These are phyloP conservation scores for Darevskia mixta DNA, from an alignment of 2,797 vertebrate species.

Conservation along the genomic window DNA sequence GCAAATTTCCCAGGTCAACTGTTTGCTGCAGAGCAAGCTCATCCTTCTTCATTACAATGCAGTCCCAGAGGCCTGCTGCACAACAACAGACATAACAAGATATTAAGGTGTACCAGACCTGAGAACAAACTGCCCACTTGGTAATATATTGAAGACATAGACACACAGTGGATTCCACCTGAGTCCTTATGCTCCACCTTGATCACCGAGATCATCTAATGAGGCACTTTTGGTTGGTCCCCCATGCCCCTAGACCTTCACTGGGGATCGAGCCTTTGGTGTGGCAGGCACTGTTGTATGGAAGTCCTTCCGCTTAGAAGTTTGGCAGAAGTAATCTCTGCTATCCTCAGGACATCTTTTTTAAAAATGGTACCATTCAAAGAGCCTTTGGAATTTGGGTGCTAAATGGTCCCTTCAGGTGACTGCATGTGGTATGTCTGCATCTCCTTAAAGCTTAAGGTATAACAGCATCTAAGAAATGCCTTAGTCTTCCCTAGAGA, in stretches of 20 bases:
- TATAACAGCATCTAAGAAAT: background rate
- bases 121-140: background rate
- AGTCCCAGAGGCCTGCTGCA: background rate
- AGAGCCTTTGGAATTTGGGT: no score
- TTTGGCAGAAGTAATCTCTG: no score
- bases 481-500: conserved; percentile 43
- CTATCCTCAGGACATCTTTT: no score
- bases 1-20: background rate
- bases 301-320: no score
- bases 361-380: no score
- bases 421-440: background rate
- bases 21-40: background rate
- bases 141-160: background rate
- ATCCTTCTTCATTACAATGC: background rate
- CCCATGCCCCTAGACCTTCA: no score
- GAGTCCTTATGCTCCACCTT: no score
- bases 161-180: background rate
- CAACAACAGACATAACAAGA: background rate
- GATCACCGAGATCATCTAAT: no score
- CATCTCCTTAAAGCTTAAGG: background rate
- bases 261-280: no score
- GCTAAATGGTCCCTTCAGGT: background rate
- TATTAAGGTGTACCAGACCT: background rate
- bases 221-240: no score
- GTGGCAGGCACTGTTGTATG: no score